A percentile compares a stretch with the other conserved stretches of the same genome.
Evolutionary conservation across 35 echinoderm and acorn worm genomes (phyloP).

Genomic region (Strongylocentrotus purpuratus): DNA sequence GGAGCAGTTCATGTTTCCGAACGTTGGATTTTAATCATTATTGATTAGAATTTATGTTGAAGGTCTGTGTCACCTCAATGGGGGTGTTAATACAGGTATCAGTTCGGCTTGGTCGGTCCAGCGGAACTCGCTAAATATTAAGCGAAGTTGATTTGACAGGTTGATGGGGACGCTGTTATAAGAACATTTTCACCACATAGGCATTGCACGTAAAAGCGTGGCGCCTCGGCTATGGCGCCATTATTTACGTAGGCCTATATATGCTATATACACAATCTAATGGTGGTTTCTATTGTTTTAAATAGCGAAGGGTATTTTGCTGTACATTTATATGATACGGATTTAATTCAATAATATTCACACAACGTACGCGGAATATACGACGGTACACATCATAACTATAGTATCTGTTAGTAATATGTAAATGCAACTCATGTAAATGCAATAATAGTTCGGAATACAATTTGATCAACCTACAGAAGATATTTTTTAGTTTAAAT

Average conservation of each 20-base stretch:
- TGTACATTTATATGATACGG: too few species aligned
- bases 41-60: slow-evolving; percentile 14
- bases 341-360: too few species aligned
- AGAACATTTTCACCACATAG: background rate
- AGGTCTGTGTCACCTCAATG: background rate
- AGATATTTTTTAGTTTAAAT: too few species aligned
- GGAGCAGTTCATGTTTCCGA: background rate
- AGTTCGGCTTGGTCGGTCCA: background rate
- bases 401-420: too few species aligned
- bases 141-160: background rate
- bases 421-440: too few species aligned
- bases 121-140: slow-evolving; percentile 30
- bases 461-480: too few species aligned
- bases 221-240: background rate
- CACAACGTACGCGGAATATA: too few species aligned
- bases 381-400: too few species aligned
- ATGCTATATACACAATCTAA: too few species aligned
- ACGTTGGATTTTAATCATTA: background rate
- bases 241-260: background rate
- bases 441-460: too few species aligned
- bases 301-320: too few species aligned
- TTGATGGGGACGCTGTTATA: background rate
- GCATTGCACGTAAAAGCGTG: background rate
- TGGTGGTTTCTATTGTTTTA: too few species aligned
- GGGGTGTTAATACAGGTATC: slow-evolving; percentile 21